These are phyloP conservation scores for Ariopsis seemanni DNA, from an alignment of 2,113 vertebrate genomes.

Conservation along the genomic window DNA sequence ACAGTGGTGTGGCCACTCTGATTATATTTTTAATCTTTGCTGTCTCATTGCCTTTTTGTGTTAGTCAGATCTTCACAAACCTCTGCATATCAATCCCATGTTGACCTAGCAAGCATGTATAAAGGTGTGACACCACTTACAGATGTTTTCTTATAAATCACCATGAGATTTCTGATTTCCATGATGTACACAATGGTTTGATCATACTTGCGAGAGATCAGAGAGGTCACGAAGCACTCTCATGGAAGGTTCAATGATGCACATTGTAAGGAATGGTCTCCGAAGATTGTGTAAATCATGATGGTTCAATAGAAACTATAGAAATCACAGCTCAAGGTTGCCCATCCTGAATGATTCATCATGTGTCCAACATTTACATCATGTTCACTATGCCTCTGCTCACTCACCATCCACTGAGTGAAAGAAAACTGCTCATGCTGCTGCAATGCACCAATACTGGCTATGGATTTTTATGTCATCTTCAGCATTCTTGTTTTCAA, in stretches of 20 bases:
- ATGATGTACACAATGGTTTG: background rate
- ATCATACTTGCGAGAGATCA: background rate
- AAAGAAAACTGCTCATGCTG: background rate
- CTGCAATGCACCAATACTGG: background rate
- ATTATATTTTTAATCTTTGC: background rate
- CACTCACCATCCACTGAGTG: background rate
- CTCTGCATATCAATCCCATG: background rate
- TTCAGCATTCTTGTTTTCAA: slow-evolving; percentile 17
- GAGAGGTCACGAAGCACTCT: background rate
- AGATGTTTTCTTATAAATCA: background rate
- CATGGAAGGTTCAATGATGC: background rate
- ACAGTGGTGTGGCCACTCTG: no score
- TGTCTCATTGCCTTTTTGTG: background rate
- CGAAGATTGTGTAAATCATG: background rate
- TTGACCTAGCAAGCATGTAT: background rate
- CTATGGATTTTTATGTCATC: background rate
- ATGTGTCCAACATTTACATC: background rate
- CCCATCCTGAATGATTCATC: background rate
- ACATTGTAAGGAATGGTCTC: background rate
- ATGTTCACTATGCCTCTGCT: background rate
- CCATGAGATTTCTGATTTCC: background rate
- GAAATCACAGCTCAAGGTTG: slow-evolving; percentile 1
- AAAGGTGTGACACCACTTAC: background rate
- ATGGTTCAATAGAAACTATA: background rate
- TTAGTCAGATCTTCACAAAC: background rate